These are phyloP conservation scores for Drosophila recens DNA, from an alignment of 2,888 invertebrate genomes.

Conservation along the genomic window DNA sequence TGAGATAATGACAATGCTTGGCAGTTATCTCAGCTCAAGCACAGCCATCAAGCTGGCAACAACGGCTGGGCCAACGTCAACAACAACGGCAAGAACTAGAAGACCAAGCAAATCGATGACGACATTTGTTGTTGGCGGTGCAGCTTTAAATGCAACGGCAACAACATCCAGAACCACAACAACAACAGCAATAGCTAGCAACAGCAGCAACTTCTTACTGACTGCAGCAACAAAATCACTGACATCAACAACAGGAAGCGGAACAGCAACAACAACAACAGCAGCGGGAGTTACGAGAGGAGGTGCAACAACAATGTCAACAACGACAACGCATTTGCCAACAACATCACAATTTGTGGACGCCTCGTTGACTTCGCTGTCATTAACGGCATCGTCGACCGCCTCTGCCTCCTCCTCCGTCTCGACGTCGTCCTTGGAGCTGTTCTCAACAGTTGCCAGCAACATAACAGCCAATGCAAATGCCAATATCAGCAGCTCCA, in stretches of 20 bases:
- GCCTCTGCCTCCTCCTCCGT: conserved; percentile 22
- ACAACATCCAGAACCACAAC: conserved; percentile 40
- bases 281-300: conserved; percentile 21
- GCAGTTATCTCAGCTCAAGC: conserved; percentile 35
- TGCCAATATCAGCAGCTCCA: conserved; percentile 54
- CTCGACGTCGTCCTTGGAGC: conserved; percentile 51
- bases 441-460: conserved; percentile 59
- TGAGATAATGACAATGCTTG: conserved; percentile 59
- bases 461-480: conserved; percentile 57
- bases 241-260: conserved; percentile 36
- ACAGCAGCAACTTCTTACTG: conserved; percentile 26
- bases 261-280: conserved; percentile 24
- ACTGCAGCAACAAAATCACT: conserved; percentile 36
- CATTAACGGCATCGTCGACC: conserved; percentile 63
- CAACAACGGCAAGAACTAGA: conserved; percentile 25
- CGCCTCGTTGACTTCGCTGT: conserved; percentile 76
- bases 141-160: conserved; percentile 51
- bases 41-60: conserved; percentile 38
- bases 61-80: conserved; percentile 38
- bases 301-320: conserved; percentile 21
- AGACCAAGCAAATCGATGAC: conserved; percentile 70
- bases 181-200: conserved; percentile 35
- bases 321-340: conserved; percentile 46
- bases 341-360: conserved; percentile 71
- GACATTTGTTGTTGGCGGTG: conserved; percentile 60